Evolutionary conservation across 2,113 vertebrate species (phyloP).

Genomic region (Podiceps cristatus): DNA sequence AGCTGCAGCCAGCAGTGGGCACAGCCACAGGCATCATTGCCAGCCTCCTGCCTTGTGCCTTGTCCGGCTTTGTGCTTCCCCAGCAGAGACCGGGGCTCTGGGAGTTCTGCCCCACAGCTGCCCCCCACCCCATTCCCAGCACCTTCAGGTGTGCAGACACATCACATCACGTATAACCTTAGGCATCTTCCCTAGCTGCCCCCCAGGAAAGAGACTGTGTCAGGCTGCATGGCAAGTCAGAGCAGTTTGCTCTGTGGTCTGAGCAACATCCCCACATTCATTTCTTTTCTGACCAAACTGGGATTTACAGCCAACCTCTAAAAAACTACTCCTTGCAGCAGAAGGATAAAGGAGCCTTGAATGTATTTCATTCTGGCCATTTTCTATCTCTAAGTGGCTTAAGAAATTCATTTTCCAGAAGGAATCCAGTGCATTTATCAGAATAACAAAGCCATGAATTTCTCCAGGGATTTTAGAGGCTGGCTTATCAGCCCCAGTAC

Average conservation of each 20-base stretch:
- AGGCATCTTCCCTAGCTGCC: not conserved
- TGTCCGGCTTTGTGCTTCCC: not conserved
- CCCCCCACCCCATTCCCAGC: not conserved
- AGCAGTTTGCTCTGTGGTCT: not conserved
- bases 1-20: not conserved
- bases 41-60: not conserved
- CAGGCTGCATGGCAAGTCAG: rapidly evolving
- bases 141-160: not conserved
- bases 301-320: not conserved
- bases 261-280: rapidly evolving
- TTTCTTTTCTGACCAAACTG: not conserved
- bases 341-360: not conserved
- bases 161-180: rapidly evolving
- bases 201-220: not conserved
- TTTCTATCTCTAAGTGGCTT: not conserved
- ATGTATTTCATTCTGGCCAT: not conserved
- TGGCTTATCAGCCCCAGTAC: not conserved
- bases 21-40: not conserved
- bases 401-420: conserved; percentile 1
- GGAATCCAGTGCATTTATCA: not conserved
- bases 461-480: not conserved
- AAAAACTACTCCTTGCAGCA: not conserved
- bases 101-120: not conserved
- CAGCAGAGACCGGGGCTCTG: not conserved
- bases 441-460: not conserved